These are phyloP conservation scores for Takifugu rubripes DNA, from an alignment of 2,797 vertebrate species.

Conservation along the genomic window DNA sequence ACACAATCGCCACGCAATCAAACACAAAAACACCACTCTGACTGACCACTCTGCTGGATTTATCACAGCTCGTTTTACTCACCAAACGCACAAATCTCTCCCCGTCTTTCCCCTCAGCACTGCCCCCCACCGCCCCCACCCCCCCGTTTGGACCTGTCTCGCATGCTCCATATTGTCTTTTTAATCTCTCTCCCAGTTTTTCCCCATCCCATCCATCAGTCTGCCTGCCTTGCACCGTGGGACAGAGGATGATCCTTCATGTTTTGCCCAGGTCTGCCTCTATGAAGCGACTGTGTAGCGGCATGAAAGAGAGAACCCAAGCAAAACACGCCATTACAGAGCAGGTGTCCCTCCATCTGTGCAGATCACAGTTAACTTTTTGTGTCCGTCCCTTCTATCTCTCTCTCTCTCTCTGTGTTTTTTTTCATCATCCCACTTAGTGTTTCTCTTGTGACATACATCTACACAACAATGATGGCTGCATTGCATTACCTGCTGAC, in stretches of 20 bases:
- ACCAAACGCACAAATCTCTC: slow-evolving; percentile 47
- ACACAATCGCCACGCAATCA: slow-evolving; percentile 41
- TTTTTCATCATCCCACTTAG: slow-evolving; percentile 7
- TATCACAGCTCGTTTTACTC: slow-evolving; percentile 44
- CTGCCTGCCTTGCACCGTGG: slow-evolving; percentile 44
- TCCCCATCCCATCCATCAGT: slow-evolving; percentile 53
- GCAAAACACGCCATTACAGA: slow-evolving; percentile 54
- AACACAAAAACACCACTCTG: slow-evolving; percentile 42
- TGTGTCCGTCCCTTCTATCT: slow-evolving; percentile 1
- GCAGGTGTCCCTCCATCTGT: slow-evolving; percentile 74
- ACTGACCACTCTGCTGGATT: slow-evolving; percentile 47
- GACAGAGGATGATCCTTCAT: slow-evolving; percentile 60
- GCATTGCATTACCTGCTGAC: slow-evolving; percentile 19
- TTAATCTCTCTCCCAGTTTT: slow-evolving; percentile 60
- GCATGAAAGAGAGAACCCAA: slow-evolving; percentile 35
- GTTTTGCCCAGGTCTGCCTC: slow-evolving; percentile 65
- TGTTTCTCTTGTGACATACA: slow-evolving; percentile 16
- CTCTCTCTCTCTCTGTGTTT: slow-evolving; percentile 1
- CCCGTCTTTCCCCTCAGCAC: slow-evolving; percentile 44
- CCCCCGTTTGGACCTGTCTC: slow-evolving; percentile 44
- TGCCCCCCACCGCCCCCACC: slow-evolving; percentile 26
- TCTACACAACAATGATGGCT: slow-evolving; percentile 22
- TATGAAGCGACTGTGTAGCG: slow-evolving; percentile 40
- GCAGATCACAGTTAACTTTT: slow-evolving; percentile 59
- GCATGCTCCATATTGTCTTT: slow-evolving; percentile 49